phyloP scores from a whole-genome alignment of 1,140 invertebrate genomes.

The Lordiphosa stackelbergi region DNA sequence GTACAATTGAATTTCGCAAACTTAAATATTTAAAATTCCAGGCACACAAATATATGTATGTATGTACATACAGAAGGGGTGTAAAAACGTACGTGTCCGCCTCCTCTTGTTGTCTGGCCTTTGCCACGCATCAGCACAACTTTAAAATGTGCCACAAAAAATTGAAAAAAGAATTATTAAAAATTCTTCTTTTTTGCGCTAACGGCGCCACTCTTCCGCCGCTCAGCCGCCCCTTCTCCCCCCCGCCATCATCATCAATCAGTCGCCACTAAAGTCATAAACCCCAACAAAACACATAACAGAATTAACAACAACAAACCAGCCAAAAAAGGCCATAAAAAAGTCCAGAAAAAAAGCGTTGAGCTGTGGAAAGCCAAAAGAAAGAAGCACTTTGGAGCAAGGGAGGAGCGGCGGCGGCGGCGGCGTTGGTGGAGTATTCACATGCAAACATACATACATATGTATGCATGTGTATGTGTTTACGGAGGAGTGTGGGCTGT shows the following conservation, averaged over 20 bases:
- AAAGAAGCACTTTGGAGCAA: constrained; percentile 24
- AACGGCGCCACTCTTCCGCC: constrained; percentile 23
- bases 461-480: too few species aligned
- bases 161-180: too few species aligned
- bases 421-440: not conserved
- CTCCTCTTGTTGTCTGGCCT: constrained; percentile 20
- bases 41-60: too few species aligned
- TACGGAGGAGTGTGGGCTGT: constrained; percentile 38
- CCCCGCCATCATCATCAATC: constrained; percentile 12
- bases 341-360: constrained; percentile 32
- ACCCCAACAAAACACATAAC: constrained; percentile 28
- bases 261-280: constrained; percentile 20
- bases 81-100: constrained; percentile 9
- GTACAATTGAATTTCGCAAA: not conserved
- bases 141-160: constrained; percentile 17
- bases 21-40: too few species aligned
- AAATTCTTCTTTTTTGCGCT: constrained; percentile 26
- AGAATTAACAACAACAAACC: constrained; percentile 62
- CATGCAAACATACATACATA: constrained; percentile 5
- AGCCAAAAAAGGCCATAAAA: constrained; percentile 38
- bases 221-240: constrained; percentile 1
- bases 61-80: not conserved
- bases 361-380: constrained; percentile 37
- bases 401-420: constrained; percentile 22
- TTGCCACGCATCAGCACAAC: constrained; percentile 37